Percentiles rank a stretch among this genome's conserved stretches.
These are phyloP conservation scores for Eilema caniola DNA, from an alignment of 2,888 invertebrate genomes.

Conservation along the genomic window DNA sequence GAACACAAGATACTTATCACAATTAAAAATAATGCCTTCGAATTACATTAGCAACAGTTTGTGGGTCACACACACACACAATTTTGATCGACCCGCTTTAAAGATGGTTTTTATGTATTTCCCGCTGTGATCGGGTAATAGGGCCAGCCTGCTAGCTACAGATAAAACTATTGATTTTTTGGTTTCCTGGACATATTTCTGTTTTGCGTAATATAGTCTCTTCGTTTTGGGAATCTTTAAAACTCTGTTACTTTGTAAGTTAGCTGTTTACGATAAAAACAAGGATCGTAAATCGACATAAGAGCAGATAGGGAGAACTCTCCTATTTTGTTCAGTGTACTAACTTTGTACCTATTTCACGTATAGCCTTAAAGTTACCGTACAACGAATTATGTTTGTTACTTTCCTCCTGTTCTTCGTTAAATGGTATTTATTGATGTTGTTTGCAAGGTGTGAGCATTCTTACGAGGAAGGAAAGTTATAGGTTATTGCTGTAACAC, in stretches of 20 bases:
- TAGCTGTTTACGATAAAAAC: constrained; percentile 50
- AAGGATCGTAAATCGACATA: constrained; percentile 60
- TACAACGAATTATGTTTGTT: constrained; percentile 49
- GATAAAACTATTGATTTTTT: neutral
- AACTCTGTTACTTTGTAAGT: constrained; percentile 9
- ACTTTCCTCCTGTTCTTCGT: constrained; percentile 32
- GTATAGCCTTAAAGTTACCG: constrained; percentile 53
- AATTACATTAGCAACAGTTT: too few species aligned
- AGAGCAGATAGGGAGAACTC: constrained; percentile 41
- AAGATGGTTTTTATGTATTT: too few species aligned
- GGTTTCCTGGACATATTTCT: neutral
- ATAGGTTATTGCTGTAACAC: neutral
- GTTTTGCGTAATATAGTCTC: neutral
- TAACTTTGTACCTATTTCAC: constrained; percentile 60
- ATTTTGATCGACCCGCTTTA: too few species aligned
- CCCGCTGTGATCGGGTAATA: too few species aligned
- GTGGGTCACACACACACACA: too few species aligned
- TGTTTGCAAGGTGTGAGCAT: constrained; percentile 4
- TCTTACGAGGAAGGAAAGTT: constrained; percentile 17
- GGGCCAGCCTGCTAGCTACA: too few species aligned
- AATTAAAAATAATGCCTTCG: too few species aligned
- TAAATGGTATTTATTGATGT: constrained; percentile 41
- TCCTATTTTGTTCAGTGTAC: constrained; percentile 54
- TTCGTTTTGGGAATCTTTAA: neutral
- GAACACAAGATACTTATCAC: neutral